Evolutionary conservation across 2,113 vertebrate genomes (phyloP).

Genomic region (Odocoileus hemionus): DNA sequence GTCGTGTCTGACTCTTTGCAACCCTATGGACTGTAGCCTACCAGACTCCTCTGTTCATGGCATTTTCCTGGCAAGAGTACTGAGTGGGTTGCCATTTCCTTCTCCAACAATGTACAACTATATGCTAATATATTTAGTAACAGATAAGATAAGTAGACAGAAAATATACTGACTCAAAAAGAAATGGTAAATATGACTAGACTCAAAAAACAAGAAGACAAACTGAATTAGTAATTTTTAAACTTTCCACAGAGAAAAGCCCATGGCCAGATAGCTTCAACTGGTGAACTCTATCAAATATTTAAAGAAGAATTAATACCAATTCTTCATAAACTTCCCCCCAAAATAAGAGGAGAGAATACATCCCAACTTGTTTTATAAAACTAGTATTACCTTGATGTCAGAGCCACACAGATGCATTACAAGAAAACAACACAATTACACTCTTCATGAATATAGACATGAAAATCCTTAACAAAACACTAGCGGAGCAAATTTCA

Average conservation of each 20-base stretch:
- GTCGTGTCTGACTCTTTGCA: neutral
- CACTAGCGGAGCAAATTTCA: too few species aligned
- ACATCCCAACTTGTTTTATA: neutral
- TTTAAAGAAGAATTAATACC: neutral
- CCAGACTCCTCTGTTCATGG: neutral
- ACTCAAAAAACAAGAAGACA: neutral
- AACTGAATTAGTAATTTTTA: neutral
- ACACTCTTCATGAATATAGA: neutral
- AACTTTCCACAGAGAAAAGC: neutral
- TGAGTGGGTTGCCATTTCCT: neutral
- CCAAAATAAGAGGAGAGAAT: neutral
- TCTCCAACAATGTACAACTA: neutral
- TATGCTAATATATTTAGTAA: neutral
- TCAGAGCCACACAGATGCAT: neutral
- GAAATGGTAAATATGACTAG: neutral
- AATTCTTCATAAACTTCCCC: neutral
- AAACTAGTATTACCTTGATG: neutral
- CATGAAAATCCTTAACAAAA: neutral
- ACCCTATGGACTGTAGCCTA: neutral
- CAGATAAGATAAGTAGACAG: neutral
- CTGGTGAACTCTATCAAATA: neutral
- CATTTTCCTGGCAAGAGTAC: neutral
- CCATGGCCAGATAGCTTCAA: neutral
- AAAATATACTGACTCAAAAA: neutral
- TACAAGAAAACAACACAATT: neutral